Conservation (phyloP, 2,797 vertebrate species). For the Scolopax rusticola region DNA sequence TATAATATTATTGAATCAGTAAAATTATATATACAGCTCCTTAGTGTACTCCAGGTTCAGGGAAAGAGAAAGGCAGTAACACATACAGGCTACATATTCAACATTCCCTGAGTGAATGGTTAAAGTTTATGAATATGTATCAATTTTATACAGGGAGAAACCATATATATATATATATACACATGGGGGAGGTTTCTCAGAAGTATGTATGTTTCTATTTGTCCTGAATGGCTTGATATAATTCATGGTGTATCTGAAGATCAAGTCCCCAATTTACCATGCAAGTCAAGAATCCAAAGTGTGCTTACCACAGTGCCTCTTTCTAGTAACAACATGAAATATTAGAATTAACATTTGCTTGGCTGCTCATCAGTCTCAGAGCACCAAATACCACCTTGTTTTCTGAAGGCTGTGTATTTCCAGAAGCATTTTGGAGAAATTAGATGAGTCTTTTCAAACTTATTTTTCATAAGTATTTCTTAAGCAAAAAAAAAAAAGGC, state of each 20-base stretch:
- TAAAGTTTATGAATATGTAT: not conserved
- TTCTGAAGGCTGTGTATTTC: not conserved
- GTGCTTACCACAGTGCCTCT: not conserved
- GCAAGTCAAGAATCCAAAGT: not conserved
- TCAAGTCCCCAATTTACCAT: not conserved
- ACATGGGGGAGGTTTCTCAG: not conserved
- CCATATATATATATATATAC: too few relatives aligned
- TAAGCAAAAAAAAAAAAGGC: not conserved
- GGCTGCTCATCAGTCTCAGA: not conserved
- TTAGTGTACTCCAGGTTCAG: not conserved
- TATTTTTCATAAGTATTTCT: not conserved
- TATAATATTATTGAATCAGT: not conserved
- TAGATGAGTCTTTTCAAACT: not conserved
- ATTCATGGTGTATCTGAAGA: not conserved
- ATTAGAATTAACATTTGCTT: not conserved
- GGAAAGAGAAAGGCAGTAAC: not conserved
- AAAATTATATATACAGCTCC: not conserved
- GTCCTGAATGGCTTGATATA: not conserved
- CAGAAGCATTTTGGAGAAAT: not conserved
- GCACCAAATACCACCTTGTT: not conserved
- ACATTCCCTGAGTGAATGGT: not conserved
- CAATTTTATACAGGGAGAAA: not conserved
- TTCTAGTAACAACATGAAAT: not conserved
- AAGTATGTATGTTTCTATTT: not conserved
- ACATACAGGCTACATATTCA: not conserved